These are phyloP conservation scores for Hystrix brachyura DNA, from an alignment of 2,113 vertebrate species.

Conservation along the genomic window DNA sequence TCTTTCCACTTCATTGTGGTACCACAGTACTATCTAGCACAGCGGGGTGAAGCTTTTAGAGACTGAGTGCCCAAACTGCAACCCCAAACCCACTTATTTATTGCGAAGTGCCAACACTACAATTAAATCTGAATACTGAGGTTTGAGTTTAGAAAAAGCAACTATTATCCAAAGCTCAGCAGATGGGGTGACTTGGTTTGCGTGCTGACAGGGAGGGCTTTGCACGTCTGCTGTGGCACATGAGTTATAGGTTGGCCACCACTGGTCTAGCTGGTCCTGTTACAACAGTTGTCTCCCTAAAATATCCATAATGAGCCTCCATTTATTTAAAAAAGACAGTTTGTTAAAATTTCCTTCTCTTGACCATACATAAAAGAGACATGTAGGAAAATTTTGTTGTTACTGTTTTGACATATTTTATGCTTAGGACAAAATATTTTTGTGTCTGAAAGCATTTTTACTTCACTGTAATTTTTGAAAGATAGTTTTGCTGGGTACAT, in stretches of 20 bases:
- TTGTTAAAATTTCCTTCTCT: background rate
- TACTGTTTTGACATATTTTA: background rate
- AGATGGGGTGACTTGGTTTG: background rate
- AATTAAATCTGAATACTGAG: background rate
- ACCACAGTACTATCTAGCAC: background rate
- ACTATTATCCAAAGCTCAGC: background rate
- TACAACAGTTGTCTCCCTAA: background rate
- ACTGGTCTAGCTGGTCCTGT: background rate
- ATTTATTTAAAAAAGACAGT: background rate
- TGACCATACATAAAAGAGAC: background rate
- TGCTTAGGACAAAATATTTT: background rate
- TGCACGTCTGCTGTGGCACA: background rate
- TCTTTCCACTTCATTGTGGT: background rate
- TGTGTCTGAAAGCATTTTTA: slow-evolving; percentile 29
- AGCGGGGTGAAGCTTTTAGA: background rate
- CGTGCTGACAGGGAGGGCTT: background rate
- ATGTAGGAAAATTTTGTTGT: background rate
- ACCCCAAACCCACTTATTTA: background rate
- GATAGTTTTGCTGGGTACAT: background rate
- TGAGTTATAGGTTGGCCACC: background rate
- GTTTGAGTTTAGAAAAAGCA: background rate
- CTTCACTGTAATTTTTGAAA: slow-evolving; percentile 42
- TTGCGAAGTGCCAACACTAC: background rate
- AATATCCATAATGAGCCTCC: background rate
- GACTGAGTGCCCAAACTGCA: background rate